phyloP scores from a whole-genome alignment of 2,888 invertebrate genomes.

The Andrena dorsata region DNA sequence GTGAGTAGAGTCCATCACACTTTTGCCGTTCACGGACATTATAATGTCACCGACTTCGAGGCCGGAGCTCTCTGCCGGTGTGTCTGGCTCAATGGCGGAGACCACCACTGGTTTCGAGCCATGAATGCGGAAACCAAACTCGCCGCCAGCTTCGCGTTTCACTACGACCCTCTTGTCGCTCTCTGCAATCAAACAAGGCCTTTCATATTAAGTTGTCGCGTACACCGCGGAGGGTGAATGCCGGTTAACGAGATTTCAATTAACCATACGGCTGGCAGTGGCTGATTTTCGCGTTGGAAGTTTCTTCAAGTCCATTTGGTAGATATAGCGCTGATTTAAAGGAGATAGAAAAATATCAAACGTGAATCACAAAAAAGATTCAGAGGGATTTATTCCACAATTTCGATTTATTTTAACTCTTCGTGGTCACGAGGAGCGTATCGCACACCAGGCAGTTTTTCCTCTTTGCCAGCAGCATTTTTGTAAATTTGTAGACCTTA shows the following conservation, averaged over 20 bases:
- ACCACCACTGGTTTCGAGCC: conserved; percentile 98
- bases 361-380: too few species aligned
- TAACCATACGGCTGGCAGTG: background rate
- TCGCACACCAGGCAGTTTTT: too few species aligned
- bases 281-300: background rate
- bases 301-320: background rate
- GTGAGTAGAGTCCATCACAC: conserved; percentile 96
- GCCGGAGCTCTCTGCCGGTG: conserved; percentile 96
- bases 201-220: background rate
- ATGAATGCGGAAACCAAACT: conserved; percentile 97
- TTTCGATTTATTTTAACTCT: too few species aligned
- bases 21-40: conserved; percentile 95
- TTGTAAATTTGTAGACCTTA: too few species aligned
- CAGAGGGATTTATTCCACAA: too few species aligned
- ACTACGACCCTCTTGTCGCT: conserved; percentile 95
- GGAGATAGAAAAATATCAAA: too few species aligned
- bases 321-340: background rate
- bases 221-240: too few species aligned
- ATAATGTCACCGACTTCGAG: conserved; percentile 97
- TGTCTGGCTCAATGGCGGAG: conserved; percentile 97
- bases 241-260: conserved; percentile 14
- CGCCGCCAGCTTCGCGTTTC: conserved; percentile 91
- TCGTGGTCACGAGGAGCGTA: too few species aligned
- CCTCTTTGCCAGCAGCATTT: too few species aligned
- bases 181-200: conserved; percentile 86